phyloP scores from a whole-genome alignment of 2,113 vertebrate genomes.

The Phaethon lepturus region DNA sequence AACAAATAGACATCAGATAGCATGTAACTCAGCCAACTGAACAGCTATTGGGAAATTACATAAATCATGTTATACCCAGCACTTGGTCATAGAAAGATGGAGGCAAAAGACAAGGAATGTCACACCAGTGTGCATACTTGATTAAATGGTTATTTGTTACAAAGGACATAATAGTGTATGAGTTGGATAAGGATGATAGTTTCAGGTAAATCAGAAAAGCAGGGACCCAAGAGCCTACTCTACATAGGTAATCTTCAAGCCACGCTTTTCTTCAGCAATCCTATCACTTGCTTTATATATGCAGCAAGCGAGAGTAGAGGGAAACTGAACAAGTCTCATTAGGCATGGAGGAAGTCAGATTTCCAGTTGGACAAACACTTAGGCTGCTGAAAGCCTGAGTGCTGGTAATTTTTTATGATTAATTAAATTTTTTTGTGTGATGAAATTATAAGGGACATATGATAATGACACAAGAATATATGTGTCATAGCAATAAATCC shows the following conservation, averaged over 20 bases:
- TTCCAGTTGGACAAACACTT: neutral
- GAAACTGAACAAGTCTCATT: neutral
- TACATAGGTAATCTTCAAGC: neutral
- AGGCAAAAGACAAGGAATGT: neutral
- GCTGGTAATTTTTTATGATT: neutral
- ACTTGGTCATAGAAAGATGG: neutral
- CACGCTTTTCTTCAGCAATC: neutral
- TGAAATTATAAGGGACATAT: neutral
- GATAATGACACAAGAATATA: neutral
- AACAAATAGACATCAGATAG: neutral
- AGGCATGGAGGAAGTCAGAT: neutral
- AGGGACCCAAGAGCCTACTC: neutral
- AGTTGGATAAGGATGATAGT: neutral
- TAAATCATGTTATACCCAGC: neutral
- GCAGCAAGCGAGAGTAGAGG: neutral
- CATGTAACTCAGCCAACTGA: neutral
- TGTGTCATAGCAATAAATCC: neutral
- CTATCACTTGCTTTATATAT: neutral
- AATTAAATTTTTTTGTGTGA: neutral
- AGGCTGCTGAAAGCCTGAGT: neutral
- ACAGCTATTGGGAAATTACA: neutral
- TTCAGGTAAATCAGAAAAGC: conserved; percentile 16
- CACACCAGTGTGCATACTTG: neutral
- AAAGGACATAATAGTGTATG: neutral
- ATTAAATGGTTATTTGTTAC: neutral